Conservation (phyloP, 1,140 invertebrate genomes). For the Pogonomyrmex californicus region DNA sequence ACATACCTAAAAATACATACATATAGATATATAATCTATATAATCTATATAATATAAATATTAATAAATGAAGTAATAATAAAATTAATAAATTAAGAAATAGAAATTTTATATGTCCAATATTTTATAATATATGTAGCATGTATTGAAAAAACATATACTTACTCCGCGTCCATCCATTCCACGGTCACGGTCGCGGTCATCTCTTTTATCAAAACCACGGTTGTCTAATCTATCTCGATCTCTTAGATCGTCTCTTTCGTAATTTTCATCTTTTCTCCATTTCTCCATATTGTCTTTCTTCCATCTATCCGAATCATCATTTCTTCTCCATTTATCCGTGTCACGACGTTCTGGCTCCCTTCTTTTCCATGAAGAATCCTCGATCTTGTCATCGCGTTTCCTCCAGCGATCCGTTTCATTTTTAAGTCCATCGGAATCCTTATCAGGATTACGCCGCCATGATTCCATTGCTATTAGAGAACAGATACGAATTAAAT, state of each 20-base stretch:
- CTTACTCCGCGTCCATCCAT: constrained; percentile 65
- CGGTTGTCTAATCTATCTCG: constrained; percentile 67
- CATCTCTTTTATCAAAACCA: constrained; percentile 63
- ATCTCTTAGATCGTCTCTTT: constrained; percentile 74
- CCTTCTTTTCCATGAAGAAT: constrained; percentile 73
- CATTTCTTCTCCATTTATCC: constrained; percentile 64
- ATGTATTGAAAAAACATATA: constrained; percentile 7
- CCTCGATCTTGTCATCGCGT: constrained; percentile 76
- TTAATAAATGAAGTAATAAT: not conserved
- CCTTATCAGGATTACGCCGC: constrained; percentile 72
- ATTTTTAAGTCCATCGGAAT: constrained; percentile 67
- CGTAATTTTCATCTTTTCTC: constrained; percentile 59
- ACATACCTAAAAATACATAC: not conserved
- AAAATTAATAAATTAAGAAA: not conserved
- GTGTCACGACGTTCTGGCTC: constrained; percentile 58
- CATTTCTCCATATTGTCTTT: constrained; percentile 60
- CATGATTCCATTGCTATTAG: constrained; percentile 64
- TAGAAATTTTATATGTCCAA: not conserved
- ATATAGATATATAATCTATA: not conserved
- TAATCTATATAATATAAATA: not conserved
- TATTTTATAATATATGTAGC: not conserved
- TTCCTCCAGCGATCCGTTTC: constrained; percentile 68
- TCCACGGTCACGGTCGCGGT: constrained; percentile 72
- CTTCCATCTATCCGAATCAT: constrained; percentile 63
- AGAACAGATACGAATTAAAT: constrained; percentile 24